A percentile compares a stretch with the other conserved stretches of the same genome.
phyloP scores from a whole-genome alignment of 1,140 invertebrate species.

The Heterodera carotae region DNA sequence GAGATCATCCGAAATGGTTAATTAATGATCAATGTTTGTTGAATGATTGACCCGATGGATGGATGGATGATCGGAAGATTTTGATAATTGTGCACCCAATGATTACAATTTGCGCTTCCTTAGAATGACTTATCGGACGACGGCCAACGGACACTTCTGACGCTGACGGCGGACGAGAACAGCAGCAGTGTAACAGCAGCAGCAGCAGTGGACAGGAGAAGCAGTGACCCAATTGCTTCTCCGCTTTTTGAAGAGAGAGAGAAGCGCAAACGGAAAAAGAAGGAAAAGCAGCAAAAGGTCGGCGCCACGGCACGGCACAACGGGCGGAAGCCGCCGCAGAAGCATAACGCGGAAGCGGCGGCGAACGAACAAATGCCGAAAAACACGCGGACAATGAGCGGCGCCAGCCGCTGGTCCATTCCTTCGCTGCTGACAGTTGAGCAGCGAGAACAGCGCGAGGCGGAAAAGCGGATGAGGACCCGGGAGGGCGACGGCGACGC shows the following conservation, averaged over 20 bases:
- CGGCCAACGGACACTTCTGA: conserved; percentile 22
- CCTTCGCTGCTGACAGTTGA: neutral
- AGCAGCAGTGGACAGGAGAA: neutral
- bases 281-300: neutral
- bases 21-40: neutral
- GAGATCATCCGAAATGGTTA: too few species aligned
- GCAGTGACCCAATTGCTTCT: neutral
- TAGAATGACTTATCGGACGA: conserved; percentile 1
- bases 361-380: neutral
- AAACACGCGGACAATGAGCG: neutral
- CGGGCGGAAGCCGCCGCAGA: too few species aligned
- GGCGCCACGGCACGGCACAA: neutral
- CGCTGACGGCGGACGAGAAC: conserved; percentile 1
- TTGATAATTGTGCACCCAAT: too few species aligned
- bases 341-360: neutral
- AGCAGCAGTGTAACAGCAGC: conserved; percentile 1
- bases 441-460: neutral
- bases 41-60: too few species aligned
- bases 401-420: neutral
- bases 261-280: neutral
- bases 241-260: conserved; percentile 1
- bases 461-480: conserved; percentile 3
- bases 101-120: conserved; percentile 1
- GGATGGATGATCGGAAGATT: neutral
- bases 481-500: neutral